A percentile compares a stretch with the other conserved stretches of the same genome.
Conservation (phyloP, 2,113 vertebrate species). For the Myiozetetes cayanensis region DNA sequence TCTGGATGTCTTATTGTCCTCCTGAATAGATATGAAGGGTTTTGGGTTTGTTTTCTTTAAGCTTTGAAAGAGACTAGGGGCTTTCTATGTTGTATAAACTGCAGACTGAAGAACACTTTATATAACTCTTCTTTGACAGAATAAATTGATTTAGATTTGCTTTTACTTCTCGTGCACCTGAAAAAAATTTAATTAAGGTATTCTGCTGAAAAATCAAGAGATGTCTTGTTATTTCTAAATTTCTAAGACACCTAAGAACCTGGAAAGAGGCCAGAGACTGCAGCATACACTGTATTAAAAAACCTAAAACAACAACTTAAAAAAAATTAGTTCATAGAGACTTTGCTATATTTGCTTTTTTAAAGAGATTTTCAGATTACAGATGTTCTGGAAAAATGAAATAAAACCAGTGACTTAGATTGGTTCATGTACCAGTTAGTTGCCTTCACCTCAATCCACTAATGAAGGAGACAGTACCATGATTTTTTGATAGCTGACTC, state of each 20-base stretch:
- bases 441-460: neutral
- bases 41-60: neutral
- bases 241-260: neutral
- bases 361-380: neutral
- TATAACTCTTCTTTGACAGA: neutral
- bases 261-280: neutral
- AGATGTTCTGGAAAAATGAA: neutral
- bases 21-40: neutral
- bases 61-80: neutral
- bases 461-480: neutral
- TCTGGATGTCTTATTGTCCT: neutral
- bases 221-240: neutral
- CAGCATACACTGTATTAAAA: neutral
- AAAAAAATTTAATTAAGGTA: neutral
- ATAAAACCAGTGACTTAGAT: neutral
- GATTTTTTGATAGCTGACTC: neutral
- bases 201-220: neutral
- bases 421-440: neutral
- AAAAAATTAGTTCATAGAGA: neutral
- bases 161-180: neutral
- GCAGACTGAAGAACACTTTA: neutral
- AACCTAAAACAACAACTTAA: rapidly evolving
- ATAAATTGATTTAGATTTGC: neutral
- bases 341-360: neutral
- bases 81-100: neutral